Conservation (phyloP, 1,140 invertebrate species). For the Drosophila burlai region DNA sequence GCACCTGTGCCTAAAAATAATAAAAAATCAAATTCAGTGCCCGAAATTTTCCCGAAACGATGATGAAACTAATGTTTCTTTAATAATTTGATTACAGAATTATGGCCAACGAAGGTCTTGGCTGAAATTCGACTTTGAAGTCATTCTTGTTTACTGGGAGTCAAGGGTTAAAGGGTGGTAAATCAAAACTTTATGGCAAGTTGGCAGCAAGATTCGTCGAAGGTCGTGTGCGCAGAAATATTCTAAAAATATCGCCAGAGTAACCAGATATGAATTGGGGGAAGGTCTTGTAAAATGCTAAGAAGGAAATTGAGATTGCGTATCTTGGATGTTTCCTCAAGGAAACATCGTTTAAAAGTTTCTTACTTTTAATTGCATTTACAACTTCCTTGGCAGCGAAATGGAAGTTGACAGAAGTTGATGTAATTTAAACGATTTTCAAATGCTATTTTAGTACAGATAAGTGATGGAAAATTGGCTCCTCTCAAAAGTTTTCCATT, state of each 20-base stretch:
- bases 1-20: conserved; percentile 65
- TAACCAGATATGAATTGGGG: conserved; percentile 4
- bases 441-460: conserved; percentile 1
- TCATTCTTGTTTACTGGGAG: conserved; percentile 5
- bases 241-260: conserved; percentile 20
- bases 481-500: background rate
- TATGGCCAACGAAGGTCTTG: conserved; percentile 21
- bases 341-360: conserved; percentile 16
- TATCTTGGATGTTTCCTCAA: background rate
- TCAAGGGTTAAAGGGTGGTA: conserved; percentile 21
- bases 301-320: conserved; percentile 5
- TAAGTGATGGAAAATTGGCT: background rate
- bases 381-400: conserved; percentile 10
- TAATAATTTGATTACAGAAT: conserved; percentile 9
- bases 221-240: conserved; percentile 17
- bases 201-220: conserved; percentile 1
- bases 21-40: conserved; percentile 19
- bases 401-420: background rate
- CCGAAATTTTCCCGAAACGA: conserved; percentile 1
- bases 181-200: conserved; percentile 20
- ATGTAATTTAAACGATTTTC: conserved; percentile 1
- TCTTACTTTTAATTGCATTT: conserved; percentile 11
- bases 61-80: conserved; percentile 25
- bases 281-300: conserved; percentile 3
- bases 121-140: conserved; percentile 29